Evolutionary conservation across 2,113 vertebrate genomes (phyloP), one percentile per base, ranked within the genome.

Genomic region (Phainopepla nitens): DNA sequence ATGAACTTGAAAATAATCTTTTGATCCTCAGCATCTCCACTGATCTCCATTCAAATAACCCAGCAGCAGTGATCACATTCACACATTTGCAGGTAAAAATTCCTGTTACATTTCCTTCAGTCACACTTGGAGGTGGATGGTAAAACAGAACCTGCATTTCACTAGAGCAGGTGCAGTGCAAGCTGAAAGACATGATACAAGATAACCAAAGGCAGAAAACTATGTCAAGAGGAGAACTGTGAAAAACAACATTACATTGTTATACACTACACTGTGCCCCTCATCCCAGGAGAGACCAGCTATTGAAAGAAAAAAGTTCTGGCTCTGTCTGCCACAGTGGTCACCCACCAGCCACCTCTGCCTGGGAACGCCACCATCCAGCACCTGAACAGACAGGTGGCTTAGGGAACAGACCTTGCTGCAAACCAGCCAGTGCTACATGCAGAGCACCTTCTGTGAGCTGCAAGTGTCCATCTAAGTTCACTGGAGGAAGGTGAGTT

Each of bases 321-420:
- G 60, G 31, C 54, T 72, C 60, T 53, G 22, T 20, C 69, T 6
- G 2, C 3, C 15, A 5, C 4, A 1, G 0, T 11, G 22, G 24
- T 58, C 70, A 41, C 3, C 1, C 17, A 85, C 41, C 49, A 57
- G 20, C 9, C 71, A 68, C 7, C 27, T 47, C 70, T 29, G 22
- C 7, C 3, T 21, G 45, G 39, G 13, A 82, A 41, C 2, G 4
- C 49, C 76, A 49, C 24, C 17, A 5, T 8, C 72, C 56, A 82
- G 39, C 66, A 71, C 27, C 44, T 36, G 45, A 56, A 54, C 11
- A 66, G 33, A 50, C 17, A 82, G 9, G 9, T 22, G 60, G 21
- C 5, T 3, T 6, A 65, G 56, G 56, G 60, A 88, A 69, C 0
- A 4, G 45, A 41, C 24, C n/a, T 45, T 71, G 44, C 35, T 71